Evolutionary conservation across 1,140 invertebrate species (phyloP).

Genomic region (Heliconius congener): DNA sequence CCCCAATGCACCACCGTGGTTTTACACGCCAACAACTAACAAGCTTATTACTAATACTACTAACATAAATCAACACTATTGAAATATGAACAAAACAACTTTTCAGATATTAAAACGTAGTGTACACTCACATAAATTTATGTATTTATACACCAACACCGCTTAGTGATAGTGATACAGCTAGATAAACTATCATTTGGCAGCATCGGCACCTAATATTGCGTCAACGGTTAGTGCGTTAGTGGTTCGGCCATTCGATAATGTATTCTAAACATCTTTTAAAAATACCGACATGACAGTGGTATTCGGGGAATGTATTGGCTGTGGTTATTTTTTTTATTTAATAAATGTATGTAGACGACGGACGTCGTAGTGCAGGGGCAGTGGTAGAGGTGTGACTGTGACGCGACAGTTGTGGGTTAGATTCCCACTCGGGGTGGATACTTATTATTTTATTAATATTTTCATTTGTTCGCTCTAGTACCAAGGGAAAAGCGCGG

Average conservation of each 20-base stretch:
- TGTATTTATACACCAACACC: background rate
- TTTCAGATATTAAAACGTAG: background rate
- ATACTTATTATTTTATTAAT: no score
- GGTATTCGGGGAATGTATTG: background rate
- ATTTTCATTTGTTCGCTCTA: no score
- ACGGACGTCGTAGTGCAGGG: no score
- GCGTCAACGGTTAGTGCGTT: constrained; percentile 12
- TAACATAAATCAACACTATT: no score
- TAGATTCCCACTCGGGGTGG: no score
- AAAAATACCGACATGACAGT: constrained; percentile 1
- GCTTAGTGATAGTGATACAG: constrained; percentile 4
- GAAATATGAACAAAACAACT: background rate
- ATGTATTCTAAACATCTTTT: background rate
- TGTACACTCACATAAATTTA: background rate
- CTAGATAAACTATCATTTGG: constrained; percentile 8
- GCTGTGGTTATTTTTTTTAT: background rate
- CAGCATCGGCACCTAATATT: constrained; percentile 3
- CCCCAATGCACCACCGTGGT: no score
- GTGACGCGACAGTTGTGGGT: no score
- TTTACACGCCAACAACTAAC: no score
- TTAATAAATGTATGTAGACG: background rate
- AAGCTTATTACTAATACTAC: no score
- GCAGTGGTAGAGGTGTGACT: no score
- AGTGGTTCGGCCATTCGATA: background rate
- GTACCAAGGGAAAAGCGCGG: no score